Percentiles rank a stretch among this genome's conserved stretches.
phyloP scores from a whole-genome alignment of 2,113 vertebrate species.

The Thamnaconus septentrionalis region DNA sequence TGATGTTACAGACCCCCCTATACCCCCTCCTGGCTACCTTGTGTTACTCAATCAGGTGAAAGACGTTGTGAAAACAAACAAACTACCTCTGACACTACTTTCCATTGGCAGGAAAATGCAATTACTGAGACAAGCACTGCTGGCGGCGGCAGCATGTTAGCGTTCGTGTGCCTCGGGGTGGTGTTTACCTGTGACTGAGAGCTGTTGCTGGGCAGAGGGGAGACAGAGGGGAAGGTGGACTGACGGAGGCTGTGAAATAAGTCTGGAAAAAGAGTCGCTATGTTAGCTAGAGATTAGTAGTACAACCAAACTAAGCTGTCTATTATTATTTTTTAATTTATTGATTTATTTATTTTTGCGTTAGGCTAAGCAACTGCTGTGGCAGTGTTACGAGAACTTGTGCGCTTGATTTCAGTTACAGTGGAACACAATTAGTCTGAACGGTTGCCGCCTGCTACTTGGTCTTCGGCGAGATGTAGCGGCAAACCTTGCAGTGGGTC shows the following conservation, averaged over 20 bases:
- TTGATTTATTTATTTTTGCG: slow-evolving; percentile 5
- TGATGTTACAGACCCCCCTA: slow-evolving; percentile 28
- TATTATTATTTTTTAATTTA: too few species aligned
- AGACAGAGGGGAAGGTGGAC: slow-evolving; percentile 72
- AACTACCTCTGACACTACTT: too few species aligned
- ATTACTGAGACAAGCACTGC: not conserved
- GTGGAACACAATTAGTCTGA: slow-evolving; percentile 48
- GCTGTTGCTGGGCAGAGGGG: slow-evolving; percentile 75
- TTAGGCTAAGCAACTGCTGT: slow-evolving; percentile 49
- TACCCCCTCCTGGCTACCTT: not conserved
- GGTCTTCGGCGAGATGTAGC: not conserved
- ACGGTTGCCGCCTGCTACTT: not conserved
- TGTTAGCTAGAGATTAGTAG: slow-evolving; percentile 72
- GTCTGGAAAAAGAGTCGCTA: slow-evolving; percentile 83
- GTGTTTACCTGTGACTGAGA: slow-evolving; percentile 85
- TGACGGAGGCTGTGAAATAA: slow-evolving; percentile 87
- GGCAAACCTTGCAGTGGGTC: slow-evolving; percentile 92
- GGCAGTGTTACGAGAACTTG: slow-evolving; percentile 49
- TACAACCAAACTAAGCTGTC: slow-evolving; percentile 42
- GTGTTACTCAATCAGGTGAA: slow-evolving; percentile 18
- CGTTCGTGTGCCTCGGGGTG: slow-evolving; percentile 20
- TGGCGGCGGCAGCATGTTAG: slow-evolving; percentile 34
- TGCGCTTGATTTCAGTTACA: slow-evolving; percentile 32
- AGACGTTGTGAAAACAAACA: not conserved
- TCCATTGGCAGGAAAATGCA: too few species aligned